Evolutionary conservation across 2,888 invertebrate species (phyloP), one percentile per base, ranked within the genome.

Genomic region (Caenorhabditis parvicauda): DNA sequence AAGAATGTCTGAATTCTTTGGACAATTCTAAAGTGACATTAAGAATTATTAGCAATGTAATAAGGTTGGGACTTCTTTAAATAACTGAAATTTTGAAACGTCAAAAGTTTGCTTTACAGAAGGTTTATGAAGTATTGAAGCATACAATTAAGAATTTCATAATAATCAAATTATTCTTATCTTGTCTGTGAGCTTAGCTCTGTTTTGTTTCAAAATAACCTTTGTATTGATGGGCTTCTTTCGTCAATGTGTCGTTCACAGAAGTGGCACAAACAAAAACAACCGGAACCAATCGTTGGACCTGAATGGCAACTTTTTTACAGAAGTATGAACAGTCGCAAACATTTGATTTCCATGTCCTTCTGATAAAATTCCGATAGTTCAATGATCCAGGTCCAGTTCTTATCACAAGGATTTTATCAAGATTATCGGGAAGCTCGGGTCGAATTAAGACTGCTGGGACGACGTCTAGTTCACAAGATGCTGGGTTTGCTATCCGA

Each of bases 331-430:
- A 49, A 44, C n/a, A n/a, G n/a, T n/a, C n/a, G n/a, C n/a, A n/a
- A n/a, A n/a, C 68, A 41, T 66, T 55, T 19, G 47, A 39, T 47
- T 78, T 80, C 79, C 79, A 79, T 9, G 77, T 78, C 21, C 62
- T 57, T 37, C 79, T 51, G 17, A 79, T 78, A 47, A 69, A 70
- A 35, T 71, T 63, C n/a, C 71, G 62, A 48, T 77, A 76, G 27
- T 72, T 71, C 17, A 63, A n/a, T 9, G 74, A 67, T 17, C 61
- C 63, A 2, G 76, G 76, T 7, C 72, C 76, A 9, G 66, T 58
- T 41, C 76, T 41, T n/a, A 76, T 67, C 2, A 76, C 76, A 5
- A 69, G 39, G n/a, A 69, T 64, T 43, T 55, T 22, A 27, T 54
- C 55, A 3, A 55, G 64, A n/a, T 48, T 32, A 1, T 59, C 53